These are phyloP conservation scores for Crenuchus spilurus DNA, from an alignment of 2,797 vertebrate species.

Conservation along the genomic window DNA sequence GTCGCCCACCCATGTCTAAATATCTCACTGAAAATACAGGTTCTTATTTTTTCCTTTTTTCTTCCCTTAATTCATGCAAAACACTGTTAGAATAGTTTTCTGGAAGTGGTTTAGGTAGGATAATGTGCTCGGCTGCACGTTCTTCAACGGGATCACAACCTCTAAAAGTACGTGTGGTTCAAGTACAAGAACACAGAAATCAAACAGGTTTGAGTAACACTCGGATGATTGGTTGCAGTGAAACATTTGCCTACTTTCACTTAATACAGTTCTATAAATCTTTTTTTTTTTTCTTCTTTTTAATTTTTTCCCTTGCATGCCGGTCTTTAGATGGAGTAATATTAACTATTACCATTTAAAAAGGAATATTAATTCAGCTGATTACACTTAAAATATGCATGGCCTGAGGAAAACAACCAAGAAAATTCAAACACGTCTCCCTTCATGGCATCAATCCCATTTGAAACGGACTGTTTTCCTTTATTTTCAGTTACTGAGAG, in stretches of 20 bases:
- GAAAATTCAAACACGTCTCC: slow-evolving; percentile 77
- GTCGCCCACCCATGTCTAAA: slow-evolving; percentile 76
- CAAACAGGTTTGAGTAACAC: slow-evolving; percentile 75
- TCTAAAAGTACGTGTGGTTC: slow-evolving; percentile 71
- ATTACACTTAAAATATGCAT: slow-evolving; percentile 80
- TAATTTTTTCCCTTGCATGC: slow-evolving; percentile 80
- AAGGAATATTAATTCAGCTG: slow-evolving; percentile 70
- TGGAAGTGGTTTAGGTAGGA: slow-evolving; percentile 83
- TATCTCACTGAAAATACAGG: slow-evolving; percentile 74
- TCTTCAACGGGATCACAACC: slow-evolving; percentile 76
- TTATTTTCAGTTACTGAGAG: slow-evolving; percentile 81
- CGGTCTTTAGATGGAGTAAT: slow-evolving; percentile 81
- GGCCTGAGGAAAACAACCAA: slow-evolving; percentile 82
- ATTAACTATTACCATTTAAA: slow-evolving; percentile 79
- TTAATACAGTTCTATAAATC: slow-evolving; percentile 76
- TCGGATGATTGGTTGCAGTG: slow-evolving; percentile 78
- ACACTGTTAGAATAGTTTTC: slow-evolving; percentile 78
- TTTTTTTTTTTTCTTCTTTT: slow-evolving; percentile 65
- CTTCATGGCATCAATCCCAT: slow-evolving; percentile 77
- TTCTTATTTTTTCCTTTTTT: slow-evolving; percentile 57
- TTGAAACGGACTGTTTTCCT: slow-evolving; percentile 78
- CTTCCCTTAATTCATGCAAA: slow-evolving; percentile 77
- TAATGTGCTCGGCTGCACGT: slow-evolving; percentile 73
- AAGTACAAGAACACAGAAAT: slow-evolving; percentile 75
- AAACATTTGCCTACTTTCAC: slow-evolving; percentile 76